A percentile compares a stretch with the other conserved stretches of the same genome.
phyloP scores from a whole-genome alignment of 1,140 invertebrate genomes.

The Sycophaga agraensis region DNA sequence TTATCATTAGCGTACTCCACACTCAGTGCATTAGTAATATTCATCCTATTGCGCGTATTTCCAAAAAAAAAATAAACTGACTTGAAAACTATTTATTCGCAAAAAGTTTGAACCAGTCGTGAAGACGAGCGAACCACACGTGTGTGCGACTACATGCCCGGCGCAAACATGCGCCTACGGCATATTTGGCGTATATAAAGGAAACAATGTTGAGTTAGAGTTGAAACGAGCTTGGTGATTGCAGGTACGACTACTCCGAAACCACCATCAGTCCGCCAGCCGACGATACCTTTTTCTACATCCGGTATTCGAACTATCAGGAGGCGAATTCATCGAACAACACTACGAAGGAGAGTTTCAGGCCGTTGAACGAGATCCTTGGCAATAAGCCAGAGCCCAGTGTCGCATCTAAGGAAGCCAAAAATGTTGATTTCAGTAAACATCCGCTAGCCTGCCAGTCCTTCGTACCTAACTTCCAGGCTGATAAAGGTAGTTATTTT shows the following conservation, averaged over 20 bases:
- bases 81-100: too few species aligned
- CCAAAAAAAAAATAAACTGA: too few species aligned
- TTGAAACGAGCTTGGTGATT: too few species aligned
- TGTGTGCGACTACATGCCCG: too few species aligned
- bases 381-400: constrained; percentile 4
- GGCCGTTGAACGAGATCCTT: constrained; percentile 43
- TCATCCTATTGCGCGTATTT: too few species aligned
- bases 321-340: constrained; percentile 5
- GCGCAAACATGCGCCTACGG: too few species aligned
- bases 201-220: too few species aligned
- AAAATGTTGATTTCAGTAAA: constrained; percentile 63
- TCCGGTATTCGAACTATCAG: constrained; percentile 60
- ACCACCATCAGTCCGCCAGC: constrained; percentile 69
- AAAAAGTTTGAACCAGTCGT: too few species aligned
- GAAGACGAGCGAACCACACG: too few species aligned
- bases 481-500: constrained; percentile 36
- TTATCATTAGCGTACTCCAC: too few species aligned
- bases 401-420: constrained; percentile 29
- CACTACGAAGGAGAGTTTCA: constrained; percentile 35
- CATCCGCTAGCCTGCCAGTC: constrained; percentile 69
- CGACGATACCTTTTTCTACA: constrained; percentile 70
- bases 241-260: constrained; percentile 70
- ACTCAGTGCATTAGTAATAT: too few species aligned
- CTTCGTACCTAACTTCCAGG: constrained; percentile 54
- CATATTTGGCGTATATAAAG: too few species aligned